phyloP scores from a whole-genome alignment of 2,888 invertebrate genomes.

The Lycaena phlaeas region DNA sequence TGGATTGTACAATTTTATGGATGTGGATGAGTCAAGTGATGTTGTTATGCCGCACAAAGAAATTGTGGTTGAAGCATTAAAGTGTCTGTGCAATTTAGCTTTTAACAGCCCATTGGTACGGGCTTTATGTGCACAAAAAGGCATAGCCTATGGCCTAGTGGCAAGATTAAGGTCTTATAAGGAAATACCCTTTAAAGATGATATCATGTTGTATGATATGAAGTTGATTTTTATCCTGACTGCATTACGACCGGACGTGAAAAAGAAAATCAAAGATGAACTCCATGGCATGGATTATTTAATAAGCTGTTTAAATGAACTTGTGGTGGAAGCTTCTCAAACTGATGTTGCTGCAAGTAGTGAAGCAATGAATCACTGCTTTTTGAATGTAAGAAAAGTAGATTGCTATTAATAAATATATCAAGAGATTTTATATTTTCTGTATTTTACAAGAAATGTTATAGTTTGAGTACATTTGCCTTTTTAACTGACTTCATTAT shows the following conservation, averaged over 20 bases:
- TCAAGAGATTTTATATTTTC: too few relatives aligned
- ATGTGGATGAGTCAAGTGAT: conserved; percentile 38
- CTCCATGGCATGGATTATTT: conserved; percentile 80
- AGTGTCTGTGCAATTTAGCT: conserved; percentile 91
- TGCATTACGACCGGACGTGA: conserved; percentile 82
- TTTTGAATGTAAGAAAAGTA: conserved; percentile 40
- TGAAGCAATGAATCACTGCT: conserved; percentile 29
- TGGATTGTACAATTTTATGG: conserved; percentile 66
- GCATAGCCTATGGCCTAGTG: conserved; percentile 79
- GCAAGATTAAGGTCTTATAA: conserved; percentile 80
- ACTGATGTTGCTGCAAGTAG: conserved; percentile 30
- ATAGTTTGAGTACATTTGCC: too few relatives aligned
- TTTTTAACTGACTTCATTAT: too few relatives aligned
- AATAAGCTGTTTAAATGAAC: conserved; percentile 77
- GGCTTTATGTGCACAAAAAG: conserved; percentile 67
- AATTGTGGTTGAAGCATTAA: conserved; percentile 83
- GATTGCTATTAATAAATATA: too few relatives aligned
- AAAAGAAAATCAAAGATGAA: conserved; percentile 76
- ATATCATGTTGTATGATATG: conserved; percentile 89
- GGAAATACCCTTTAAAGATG: conserved; percentile 76
- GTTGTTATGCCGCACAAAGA: conserved; percentile 58
- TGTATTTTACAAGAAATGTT: too few relatives aligned
- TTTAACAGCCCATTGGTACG: conserved; percentile 76
- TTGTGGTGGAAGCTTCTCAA: conserved; percentile 59
- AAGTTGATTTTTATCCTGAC: conserved; percentile 91